Percentiles rank a stretch among this genome's conserved stretches.
Evolutionary conservation across 2,113 vertebrate species (phyloP).

Genomic region (Isurus oxyrinchus): DNA sequence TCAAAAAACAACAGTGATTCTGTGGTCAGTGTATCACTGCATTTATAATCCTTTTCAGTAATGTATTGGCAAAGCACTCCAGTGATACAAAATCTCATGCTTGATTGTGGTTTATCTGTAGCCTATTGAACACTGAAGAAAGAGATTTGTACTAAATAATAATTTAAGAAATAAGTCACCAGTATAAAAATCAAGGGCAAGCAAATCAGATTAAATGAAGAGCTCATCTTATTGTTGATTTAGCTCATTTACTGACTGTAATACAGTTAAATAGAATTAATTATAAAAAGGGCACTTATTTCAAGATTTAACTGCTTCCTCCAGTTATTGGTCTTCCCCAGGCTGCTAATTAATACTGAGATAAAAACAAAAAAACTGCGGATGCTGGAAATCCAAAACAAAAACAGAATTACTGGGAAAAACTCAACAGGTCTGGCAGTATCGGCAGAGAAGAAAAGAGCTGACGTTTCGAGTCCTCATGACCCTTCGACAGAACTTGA

Average conservation of each 20-base stretch:
- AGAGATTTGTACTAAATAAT: neutral
- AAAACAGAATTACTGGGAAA: too few species aligned
- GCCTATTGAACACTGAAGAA: neutral
- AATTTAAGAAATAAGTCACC: neutral
- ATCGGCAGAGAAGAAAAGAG: too few species aligned
- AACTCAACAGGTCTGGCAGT: too few species aligned
- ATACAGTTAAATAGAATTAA: neutral
- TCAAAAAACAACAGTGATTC: neutral
- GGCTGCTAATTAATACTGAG: neutral
- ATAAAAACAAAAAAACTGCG: too few species aligned
- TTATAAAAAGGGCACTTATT: neutral
- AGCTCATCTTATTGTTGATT: neutral
- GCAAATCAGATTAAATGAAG: neutral
- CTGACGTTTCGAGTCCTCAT: too few species aligned
- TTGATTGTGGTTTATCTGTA: neutral
- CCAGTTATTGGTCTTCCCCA: neutral
- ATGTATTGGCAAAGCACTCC: neutral
- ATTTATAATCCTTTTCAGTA: neutral
- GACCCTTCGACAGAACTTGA: too few species aligned
- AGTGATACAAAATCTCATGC: neutral
- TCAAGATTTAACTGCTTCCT: neutral
- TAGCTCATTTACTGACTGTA: neutral
- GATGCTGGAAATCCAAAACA: too few species aligned
- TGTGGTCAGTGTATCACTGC: neutral
- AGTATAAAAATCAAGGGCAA: neutral